Conservation (phyloP, 2,888 invertebrate species). For the Yponomeuta malinellus region DNA sequence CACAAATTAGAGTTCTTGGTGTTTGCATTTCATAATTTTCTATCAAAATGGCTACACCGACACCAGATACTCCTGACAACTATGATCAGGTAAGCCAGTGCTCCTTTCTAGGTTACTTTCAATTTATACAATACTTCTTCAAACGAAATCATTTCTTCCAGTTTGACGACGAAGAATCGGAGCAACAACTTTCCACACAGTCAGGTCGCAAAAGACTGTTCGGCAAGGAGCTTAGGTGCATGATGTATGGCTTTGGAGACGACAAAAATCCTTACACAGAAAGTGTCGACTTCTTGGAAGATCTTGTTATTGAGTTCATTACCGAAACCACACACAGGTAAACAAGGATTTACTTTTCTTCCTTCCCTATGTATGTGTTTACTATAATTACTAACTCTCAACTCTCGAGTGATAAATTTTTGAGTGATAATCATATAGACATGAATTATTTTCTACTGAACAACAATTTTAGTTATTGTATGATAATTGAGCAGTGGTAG, state of each 20-base stretch:
- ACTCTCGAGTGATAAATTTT: too few species aligned
- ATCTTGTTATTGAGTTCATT: constrained; percentile 97
- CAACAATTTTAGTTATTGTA: too few species aligned
- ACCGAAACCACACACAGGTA: constrained; percentile 93
- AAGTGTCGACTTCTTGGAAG: constrained; percentile 97
- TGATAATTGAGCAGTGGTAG: too few species aligned
- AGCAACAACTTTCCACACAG: constrained; percentile 80
- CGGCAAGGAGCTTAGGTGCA: constrained; percentile 94
- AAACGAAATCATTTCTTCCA: constrained; percentile 24
- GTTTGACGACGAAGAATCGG: constrained; percentile 82
- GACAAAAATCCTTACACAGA: constrained; percentile 99
- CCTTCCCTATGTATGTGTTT: constrained; percentile 6
- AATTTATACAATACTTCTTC: constrained; percentile 10
- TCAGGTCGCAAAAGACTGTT: constrained; percentile 89
- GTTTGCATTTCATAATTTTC: background rate
- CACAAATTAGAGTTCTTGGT: too few species aligned
- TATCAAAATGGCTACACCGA: constrained; percentile 44
- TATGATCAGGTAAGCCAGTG: constrained; percentile 51
- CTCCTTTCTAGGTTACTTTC: constrained; percentile 6
- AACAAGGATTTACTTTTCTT: constrained; percentile 18
- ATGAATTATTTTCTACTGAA: too few species aligned
- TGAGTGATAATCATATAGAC: too few species aligned
- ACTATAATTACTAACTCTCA: background rate
- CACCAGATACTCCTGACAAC: constrained; percentile 54
- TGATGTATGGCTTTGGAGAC: constrained; percentile 99